Percentiles rank a stretch among this genome's conserved stretches.
Evolutionary conservation across 2,797 vertebrate genomes (phyloP).

Genomic region (Halcyon smyrnensis): DNA sequence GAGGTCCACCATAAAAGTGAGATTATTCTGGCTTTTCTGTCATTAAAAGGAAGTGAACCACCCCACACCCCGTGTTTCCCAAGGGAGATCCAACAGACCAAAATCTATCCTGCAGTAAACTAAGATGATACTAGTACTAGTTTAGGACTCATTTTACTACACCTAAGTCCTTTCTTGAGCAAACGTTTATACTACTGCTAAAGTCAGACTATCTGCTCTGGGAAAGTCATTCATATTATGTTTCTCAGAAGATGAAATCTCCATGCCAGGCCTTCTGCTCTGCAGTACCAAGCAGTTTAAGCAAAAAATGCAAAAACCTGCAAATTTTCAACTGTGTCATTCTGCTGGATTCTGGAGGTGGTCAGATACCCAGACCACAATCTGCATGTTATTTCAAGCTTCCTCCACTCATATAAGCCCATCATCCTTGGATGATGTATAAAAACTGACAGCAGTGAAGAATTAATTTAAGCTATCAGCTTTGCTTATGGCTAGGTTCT

Average conservation of each 20-base stretch:
- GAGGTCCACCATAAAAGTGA: background rate
- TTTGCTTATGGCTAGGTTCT: background rate
- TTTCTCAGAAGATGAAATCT: background rate
- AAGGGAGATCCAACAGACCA: background rate
- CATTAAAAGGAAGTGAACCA: slow-evolving; percentile 8
- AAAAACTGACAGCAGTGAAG: background rate
- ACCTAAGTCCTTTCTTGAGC: background rate
- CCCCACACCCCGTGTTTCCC: background rate
- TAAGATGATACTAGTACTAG: background rate
- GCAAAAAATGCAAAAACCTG: background rate
- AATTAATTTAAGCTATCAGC: background rate
- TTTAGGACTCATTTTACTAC: background rate
- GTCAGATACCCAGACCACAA: background rate
- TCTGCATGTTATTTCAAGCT: background rate
- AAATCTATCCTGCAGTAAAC: background rate
- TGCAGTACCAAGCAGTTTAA: background rate
- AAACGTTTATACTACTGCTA: background rate
- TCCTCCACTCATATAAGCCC: background rate
- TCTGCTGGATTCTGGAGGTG: background rate
- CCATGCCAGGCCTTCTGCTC: background rate
- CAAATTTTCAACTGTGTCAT: background rate
- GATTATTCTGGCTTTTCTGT: slow-evolving; percentile 9
- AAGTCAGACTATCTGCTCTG: background rate
- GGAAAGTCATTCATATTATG: background rate
- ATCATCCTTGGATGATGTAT: background rate